phyloP scores from a whole-genome alignment of 2,113 vertebrate species.

The Glareola pratincola region DNA sequence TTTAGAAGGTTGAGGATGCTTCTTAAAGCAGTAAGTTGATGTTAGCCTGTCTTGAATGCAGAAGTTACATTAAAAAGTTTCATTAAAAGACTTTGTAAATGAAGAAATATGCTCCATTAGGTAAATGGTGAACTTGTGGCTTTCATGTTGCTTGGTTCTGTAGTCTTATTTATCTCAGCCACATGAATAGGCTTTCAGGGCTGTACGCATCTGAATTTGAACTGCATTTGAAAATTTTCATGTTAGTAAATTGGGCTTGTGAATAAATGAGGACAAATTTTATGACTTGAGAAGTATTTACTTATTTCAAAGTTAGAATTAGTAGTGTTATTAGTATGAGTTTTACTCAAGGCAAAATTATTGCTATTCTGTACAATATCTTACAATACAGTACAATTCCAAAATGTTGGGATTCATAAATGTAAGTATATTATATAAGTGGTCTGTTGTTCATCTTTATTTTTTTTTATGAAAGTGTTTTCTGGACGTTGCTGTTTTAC shows the following conservation, averaged over 20 bases:
- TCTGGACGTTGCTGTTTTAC: background rate
- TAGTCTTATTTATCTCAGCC: background rate
- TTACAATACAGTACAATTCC: background rate
- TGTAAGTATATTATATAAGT: too few relatives aligned
- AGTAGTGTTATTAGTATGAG: background rate
- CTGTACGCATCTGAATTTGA: background rate
- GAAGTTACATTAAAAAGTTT: background rate
- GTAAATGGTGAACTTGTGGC: background rate
- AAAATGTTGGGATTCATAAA: background rate
- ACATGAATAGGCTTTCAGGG: background rate
- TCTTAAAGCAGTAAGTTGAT: background rate
- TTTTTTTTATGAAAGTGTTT: background rate
- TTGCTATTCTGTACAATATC: background rate
- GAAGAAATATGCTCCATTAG: background rate
- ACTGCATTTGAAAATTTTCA: background rate
- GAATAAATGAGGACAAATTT: background rate
- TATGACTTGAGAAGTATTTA: background rate
- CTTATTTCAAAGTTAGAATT: background rate
- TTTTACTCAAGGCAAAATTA: background rate
- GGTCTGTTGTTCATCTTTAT: background rate
- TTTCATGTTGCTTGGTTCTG: background rate
- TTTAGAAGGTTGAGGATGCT: background rate
- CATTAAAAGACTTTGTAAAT: background rate
- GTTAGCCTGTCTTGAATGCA: background rate
- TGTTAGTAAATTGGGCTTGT: background rate